Base-by-base conservation (phyloP, 2,888 invertebrate genomes). In the Sinodicranocentrus sp. region DNA sequence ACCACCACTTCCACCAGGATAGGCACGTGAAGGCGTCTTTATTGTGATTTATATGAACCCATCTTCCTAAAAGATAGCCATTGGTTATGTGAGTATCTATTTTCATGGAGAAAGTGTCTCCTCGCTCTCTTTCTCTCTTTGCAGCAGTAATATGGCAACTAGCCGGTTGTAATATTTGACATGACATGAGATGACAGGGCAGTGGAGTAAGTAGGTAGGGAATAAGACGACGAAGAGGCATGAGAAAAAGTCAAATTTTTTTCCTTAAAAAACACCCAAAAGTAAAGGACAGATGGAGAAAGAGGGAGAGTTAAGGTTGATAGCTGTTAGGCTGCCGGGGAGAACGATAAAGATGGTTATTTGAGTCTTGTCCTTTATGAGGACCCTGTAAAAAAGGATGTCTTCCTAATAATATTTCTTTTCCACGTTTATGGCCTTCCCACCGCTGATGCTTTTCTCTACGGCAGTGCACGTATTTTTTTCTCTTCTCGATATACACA, bases 111-210 rank as follows among this genome's bases (percentile, higher is more conserved):
- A 52, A 52, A 5, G 5, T 52, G n/a, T 52, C n/a, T 52, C 39
- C n/a, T 52, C n/a, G 6, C n/a, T 52, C 5, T 52, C 19, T 52
- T 52, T 52, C 52, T 52, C 52, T 17, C 10, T 52, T 15, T 10
- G 52, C n/a, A 65, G 17, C 6, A 8, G 17, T 25, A 54, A 17
- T 54, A 54, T 25, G 17, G 73, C 6, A 70, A 39, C 13, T 17
- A 68, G 15, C 33, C 61, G 15, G 70, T 52, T 70, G 28, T 79
- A 71, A 79, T 79, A 78, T 70, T 68, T 78, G 78, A 79, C 78
- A 71, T 79, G 78, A 79, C 78, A 71, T 28, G 78, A 79, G 39
- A 79, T 79, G 78, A 79, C 78, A 79, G 48, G 67, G 52, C 23
- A 79, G 70, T 25, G 25, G 19, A 39, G 67, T 43, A 71, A 52